Base-by-base conservation (phyloP, 2,113 vertebrate species). In the Brevimyrus niger region DNA sequence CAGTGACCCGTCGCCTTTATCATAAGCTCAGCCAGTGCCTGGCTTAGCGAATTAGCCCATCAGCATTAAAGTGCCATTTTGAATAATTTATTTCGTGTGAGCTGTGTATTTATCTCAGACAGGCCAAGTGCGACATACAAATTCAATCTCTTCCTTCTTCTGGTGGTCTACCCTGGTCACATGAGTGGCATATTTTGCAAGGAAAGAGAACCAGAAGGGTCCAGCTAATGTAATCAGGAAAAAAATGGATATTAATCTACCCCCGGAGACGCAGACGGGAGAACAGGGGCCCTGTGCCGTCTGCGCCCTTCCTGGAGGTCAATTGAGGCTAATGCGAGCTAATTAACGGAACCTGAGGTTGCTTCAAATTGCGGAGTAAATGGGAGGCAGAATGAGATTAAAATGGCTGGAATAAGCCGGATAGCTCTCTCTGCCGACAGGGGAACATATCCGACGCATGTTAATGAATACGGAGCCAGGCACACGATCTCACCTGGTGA, bases 211-310 rank as follows among this genome's bases (percentile, higher is more conserved):
- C 55, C 35, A 48, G 47, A 46, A 82, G 58, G 51, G 38, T 85
- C 76, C n/a, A 23, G 47, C 19, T 89, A 92, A 90, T 92, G 86
- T 86, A 91, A 90, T 92, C 89, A 89, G 50, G 61, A 27, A 23
- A 87, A 53, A 89, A 88, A 92, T 89, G 90, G 65, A 69, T 87
- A 73, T 61, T 88, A 90, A 90, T 88, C 73, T 55, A 73, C 10
- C 89, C 91, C 88, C 44, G 1, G 85, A 91, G 90, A 90, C 47
- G 47, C 86, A 31, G 31, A 86, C 47, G 86, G 87, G 88, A 92
- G 87, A 47, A 89, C 90, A 90, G 61, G 48, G 55, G 31, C 69
- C 84, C 42, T 61, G 1, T 31, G 76, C 55, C 88, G 73, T 83
- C 82, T 3, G 31, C 73, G 89, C 35, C 53, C 58, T 90, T 89